Percentiles rank a stretch among this genome's conserved stretches.
Evolutionary conservation across 2,797 vertebrate species (phyloP).

Genomic region (Notamacropus eugenii): DNA sequence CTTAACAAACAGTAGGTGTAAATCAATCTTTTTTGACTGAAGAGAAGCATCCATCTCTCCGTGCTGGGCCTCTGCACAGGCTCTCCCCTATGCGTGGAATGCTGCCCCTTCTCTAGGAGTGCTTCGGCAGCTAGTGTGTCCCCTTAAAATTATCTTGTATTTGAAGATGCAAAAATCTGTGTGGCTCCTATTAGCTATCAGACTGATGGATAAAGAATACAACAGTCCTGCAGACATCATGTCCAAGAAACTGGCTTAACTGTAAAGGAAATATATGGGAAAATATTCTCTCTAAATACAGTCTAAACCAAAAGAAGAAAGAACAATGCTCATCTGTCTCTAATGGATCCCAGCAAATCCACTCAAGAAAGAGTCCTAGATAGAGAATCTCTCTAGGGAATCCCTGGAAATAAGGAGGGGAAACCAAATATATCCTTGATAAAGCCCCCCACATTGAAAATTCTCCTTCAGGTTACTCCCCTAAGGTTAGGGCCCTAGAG

Average conservation of each 20-base stretch:
- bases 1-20: background rate
- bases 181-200: background rate
- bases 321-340: background rate
- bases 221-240: background rate
- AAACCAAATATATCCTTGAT: background rate
- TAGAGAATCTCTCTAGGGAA: background rate
- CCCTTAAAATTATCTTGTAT: background rate
- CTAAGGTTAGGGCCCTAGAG: background rate
- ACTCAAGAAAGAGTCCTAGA: background rate
- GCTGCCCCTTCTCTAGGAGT: too few relatives aligned
- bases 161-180: background rate
- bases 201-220: background rate
- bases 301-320: background rate
- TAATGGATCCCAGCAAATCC: background rate
- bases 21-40: background rate
- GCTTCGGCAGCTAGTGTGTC: background rate
- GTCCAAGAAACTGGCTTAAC: background rate
- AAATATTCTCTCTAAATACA: background rate
- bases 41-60: background rate
- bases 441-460: background rate
- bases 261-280: background rate
- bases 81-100: background rate
- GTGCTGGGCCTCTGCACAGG: background rate
- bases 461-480: background rate
- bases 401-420: background rate